Base-by-base conservation (phyloP, 92 coral and sea anemone species). In the Siderastrea siderea region DNA sequence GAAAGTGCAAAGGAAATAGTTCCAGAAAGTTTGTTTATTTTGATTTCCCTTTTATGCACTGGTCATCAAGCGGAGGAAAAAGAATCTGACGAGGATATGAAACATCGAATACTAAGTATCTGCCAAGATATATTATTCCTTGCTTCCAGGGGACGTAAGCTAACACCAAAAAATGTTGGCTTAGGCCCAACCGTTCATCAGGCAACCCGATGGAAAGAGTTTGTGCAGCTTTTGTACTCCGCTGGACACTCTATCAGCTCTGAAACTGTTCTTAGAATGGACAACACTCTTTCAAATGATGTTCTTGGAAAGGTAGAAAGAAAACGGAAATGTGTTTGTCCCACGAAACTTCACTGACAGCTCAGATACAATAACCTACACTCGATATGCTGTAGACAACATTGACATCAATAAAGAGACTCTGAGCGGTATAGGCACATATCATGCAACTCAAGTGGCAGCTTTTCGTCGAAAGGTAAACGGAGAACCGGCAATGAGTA, bases 181-280 rank as follows among this genome's bases (percentile, higher is more conserved):
- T 47, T 93, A 9, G 96, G 96, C 48, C 94, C 88, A 11, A 88
- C 96, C 38, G 55, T 94, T 63, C 97, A 94, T 78, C 97, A 91
- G 82, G 96, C 94, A 75, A 94, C 93, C 44, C 71, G 93, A 9
- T 94, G 93, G 46, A 90, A 91, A 84, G 90, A 93, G 70, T 91
- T 93, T 50, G 92, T 93, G 57, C 87, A 93, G 67, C 80, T 90
- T 57, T 69, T 93, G 62, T 71, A 90, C 78, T 80, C 94, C 3
- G 95, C 93, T 50, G 95, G 93, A 1, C 95, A 90, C 71, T 80
- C 89, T 13, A 80, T 90, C 26, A 90, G 91, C 62, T 86, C 90
- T 53, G 95, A 90, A 10, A 76, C 93, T 45, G 82, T 81, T 44
- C 89, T 93, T 7, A 62, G 95, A 90, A 85, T 93, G 71, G 96